Base-by-base conservation (phyloP, 2,113 vertebrate species). In the Nestor notabilis region DNA sequence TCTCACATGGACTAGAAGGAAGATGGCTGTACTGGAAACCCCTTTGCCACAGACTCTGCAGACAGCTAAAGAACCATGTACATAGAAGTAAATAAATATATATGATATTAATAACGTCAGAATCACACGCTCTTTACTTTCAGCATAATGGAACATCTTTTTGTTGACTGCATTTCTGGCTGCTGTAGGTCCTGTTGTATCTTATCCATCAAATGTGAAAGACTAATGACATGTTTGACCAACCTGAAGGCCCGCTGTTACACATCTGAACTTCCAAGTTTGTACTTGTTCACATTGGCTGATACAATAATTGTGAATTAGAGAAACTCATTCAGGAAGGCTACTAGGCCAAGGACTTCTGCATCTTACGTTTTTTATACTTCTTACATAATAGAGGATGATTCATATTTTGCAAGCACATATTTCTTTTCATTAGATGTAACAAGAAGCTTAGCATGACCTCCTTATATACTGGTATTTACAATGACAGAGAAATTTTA, bases 391-490 rank as follows among this genome's bases (percentile, higher is more conserved):
- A 44, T 20, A 55, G 44, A 25, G 49, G 15, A 55, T 24, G 2
- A 71, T 68, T 64, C 4, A 27, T 60, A 35, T 69, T 90, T 91
- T 1, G 3, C 5, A 2, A 47, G 27, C 2, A 13, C 1, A 0
- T 70, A 35, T 68, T 85, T 66, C 11, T 64, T 71, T 75, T 75
- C 27, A 39, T 64, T 76, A 27, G 0, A 3, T 69, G 25, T 37
- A 60, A 65, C 14, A 64, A 19, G 10, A 91, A 87, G 17, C 19
- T 33, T 35, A 71, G 17, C 75, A 82, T 44, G 13, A 52, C 11
- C 6, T 83, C 5, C 7, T 79, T 79, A 33, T 31, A 11, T 39
- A 55, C 44, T 82, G 11, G 2, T 83, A 9, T 83, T 82, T 85
- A 31, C 25, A 46, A 0, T 44, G 17, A 50, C 8, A 56, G 18